Conservation (phyloP, 2,113 vertebrate genomes). For the Calypte anna region DNA sequence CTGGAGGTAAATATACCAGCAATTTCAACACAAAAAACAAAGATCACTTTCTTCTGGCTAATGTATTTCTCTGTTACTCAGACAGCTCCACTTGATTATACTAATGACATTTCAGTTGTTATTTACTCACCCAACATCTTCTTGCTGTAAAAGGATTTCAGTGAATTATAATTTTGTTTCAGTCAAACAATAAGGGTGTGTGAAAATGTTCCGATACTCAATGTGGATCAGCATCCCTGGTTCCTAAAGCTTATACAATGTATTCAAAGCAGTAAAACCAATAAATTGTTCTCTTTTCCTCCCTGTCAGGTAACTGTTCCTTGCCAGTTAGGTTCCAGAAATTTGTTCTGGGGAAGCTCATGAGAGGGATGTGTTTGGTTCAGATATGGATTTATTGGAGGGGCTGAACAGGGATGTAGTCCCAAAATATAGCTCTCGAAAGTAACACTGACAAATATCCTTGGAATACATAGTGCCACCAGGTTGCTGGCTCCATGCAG, state of each 20-base stretch:
- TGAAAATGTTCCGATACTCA: not conserved
- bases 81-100: not conserved
- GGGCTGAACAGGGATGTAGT: not conserved
- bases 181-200: not conserved
- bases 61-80: not conserved
- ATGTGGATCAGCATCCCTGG: not conserved
- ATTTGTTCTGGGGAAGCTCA: rapidly evolving
- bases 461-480: not conserved
- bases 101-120: not conserved
- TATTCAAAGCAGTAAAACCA: not conserved
- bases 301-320: not conserved
- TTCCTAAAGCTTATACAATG: not conserved
- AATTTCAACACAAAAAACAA: not conserved
- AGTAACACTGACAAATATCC: not conserved
- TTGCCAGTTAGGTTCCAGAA: not conserved
- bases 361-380: not conserved
- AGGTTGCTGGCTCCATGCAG: not conserved
- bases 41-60: not conserved
- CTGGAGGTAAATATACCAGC: rapidly evolving
- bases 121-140: not conserved
- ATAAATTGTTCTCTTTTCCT: not conserved
- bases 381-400: not conserved
- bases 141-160: not conserved
- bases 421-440: not conserved
- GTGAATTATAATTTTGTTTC: not conserved